A percentile compares a stretch with the other conserved stretches of the same genome.
phyloP scores from a whole-genome alignment of 2,797 vertebrate species.

The Gymnoscopelus braueri region DNA sequence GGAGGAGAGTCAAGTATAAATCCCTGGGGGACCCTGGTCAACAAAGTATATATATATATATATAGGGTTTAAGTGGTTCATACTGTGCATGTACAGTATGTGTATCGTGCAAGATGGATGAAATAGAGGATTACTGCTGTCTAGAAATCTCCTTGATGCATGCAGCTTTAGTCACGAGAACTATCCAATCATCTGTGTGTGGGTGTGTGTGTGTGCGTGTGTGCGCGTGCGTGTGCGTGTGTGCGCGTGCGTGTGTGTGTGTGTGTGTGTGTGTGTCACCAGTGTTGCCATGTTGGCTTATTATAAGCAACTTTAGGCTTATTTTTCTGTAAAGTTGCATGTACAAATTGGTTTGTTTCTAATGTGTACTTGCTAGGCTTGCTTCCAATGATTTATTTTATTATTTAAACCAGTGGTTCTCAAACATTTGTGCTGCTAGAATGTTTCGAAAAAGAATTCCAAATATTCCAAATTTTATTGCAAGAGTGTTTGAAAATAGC shows the following conservation, averaged over 20 bases:
- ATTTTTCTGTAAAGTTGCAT: slow-evolving; percentile 22
- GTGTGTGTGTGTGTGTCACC: slow-evolving; percentile 17
- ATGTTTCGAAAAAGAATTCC: no score
- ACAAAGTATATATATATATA: no score
- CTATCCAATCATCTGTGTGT: no score
- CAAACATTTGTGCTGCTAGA: no score
- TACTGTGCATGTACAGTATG: not conserved
- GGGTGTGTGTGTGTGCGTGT: not conserved
- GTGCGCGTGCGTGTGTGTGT: not conserved
- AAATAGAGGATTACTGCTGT: not conserved
- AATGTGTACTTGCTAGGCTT: not conserved
- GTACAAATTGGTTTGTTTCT: slow-evolving; percentile 50
- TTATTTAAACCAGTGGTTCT: no score
- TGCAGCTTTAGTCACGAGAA: not conserved
- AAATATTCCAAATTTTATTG: no score
- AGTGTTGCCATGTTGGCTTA: no score
- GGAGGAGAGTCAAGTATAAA: no score
- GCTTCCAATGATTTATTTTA: no score
- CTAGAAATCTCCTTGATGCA: not conserved
- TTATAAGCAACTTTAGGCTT: no score
- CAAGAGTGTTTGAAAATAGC: no score
- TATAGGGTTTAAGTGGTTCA: slow-evolving; percentile 7
- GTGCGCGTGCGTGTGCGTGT: slow-evolving; percentile 7
- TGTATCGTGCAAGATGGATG: not conserved
- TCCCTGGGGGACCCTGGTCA: no score